Base-by-base conservation (phyloP, 2,888 invertebrate genomes). In the Halictus quadricinctus region DNA sequence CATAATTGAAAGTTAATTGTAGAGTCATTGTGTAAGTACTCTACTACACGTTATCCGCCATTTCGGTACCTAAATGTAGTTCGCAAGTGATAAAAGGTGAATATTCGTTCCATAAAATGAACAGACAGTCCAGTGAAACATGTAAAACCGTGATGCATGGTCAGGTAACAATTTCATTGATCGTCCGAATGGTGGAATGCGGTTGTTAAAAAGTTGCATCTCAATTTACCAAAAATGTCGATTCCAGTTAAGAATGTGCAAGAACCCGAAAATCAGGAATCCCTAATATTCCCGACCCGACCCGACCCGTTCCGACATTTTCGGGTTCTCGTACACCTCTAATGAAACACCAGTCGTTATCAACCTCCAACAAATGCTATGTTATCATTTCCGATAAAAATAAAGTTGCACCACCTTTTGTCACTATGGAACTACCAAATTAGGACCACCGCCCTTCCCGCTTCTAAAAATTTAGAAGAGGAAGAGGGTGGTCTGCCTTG, bases 401-500 rank as follows among this genome's bases (percentile, higher is more conserved):
- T 76, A 66, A 72, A 76, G 18, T 81, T 70, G 78, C 85, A 81
- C 83, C 90, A 92, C 91, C 92, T 88, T 88, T 91, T 91, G 88
- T 88, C 92, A 92, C 91, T 87, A 81, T 83, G 29, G 80, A 88
- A 89, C 89, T 72, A 88, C 87, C 79, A 69, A 41, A 73, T 60
- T 79, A 74, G 85, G 93, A 93, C 93, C 93, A 92, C 92, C 90
- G 87, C 89, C 85, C 85, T 91, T 90, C 83, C 72, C 48, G 18
- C 81, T 90, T 88, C 91, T 85, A 90, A 84, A 78, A 69, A 79
- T 87, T 94, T 94, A 94, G 92, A 94, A 94, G 89, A 94, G 94
- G 88, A 94, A 94, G 88, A 94, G 93, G 88, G 94, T 94, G 94
- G 94, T 94, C 94, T 94, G 94, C 91, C 94, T 94, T 88, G 94